Evolutionary conservation across 2,797 vertebrate genomes (phyloP).

Genomic region (Synaphobranchus kaupii): DNA sequence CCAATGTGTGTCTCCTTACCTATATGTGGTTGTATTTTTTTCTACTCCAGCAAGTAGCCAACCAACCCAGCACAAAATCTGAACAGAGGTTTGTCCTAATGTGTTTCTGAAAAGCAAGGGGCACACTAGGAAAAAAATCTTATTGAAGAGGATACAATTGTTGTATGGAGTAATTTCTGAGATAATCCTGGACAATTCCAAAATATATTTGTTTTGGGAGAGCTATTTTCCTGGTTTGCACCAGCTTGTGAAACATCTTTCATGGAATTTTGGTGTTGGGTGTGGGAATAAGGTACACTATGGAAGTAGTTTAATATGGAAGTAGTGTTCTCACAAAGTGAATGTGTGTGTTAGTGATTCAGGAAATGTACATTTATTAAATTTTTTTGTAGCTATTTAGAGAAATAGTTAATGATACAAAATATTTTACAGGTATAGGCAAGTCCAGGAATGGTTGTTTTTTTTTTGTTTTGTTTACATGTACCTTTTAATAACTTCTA

Average conservation of each 20-base stretch:
- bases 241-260: neutral
- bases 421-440: constrained; percentile 11
- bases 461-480: neutral
- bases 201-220: neutral
- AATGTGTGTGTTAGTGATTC: neutral
- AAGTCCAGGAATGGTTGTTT: neutral
- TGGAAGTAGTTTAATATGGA: neutral
- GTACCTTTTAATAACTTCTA: neutral
- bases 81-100: neutral
- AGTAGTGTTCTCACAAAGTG: neutral
- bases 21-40: too few relatives aligned
- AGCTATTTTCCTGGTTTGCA: neutral
- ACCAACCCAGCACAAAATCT: neutral
- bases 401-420: constrained; percentile 4
- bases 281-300: neutral
- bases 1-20: too few relatives aligned
- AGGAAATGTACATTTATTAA: neutral
- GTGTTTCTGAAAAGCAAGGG: neutral
- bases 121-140: neutral
- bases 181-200: neutral
- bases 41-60: neutral
- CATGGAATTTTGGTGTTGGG: neutral
- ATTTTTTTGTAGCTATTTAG: neutral
- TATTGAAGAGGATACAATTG: neutral
- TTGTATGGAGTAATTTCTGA: neutral